These are phyloP conservation scores for Crotalus helleri DNA, from an alignment of 2,113 vertebrate species.

Conservation along the genomic window DNA sequence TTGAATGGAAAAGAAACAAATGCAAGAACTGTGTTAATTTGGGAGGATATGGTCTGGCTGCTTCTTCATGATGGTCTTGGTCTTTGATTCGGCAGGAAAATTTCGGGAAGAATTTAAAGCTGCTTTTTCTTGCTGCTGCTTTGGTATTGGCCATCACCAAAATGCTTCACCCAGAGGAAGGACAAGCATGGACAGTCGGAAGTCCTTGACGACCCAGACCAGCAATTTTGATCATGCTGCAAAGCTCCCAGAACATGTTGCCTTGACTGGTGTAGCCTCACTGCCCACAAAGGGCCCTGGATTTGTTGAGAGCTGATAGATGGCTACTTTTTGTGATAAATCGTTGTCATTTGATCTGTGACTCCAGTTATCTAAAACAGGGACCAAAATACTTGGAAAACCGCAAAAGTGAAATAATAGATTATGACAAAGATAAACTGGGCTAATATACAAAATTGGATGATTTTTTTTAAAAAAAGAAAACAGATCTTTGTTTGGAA, in stretches of 20 bases:
- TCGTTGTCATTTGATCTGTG: slow-evolving; percentile 40
- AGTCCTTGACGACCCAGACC: slow-evolving; percentile 90
- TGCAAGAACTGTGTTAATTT: background rate
- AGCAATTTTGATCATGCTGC: slow-evolving; percentile 85
- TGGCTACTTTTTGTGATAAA: slow-evolving; percentile 22
- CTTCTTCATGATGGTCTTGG: slow-evolving; percentile 42
- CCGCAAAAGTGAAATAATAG: background rate
- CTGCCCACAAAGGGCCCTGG: slow-evolving; percentile 64
- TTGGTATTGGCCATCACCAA: slow-evolving; percentile 57
- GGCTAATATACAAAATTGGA: background rate
- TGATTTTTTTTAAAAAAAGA: slow-evolving; percentile 12
- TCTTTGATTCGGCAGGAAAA: slow-evolving; percentile 79
- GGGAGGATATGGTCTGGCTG: background rate
- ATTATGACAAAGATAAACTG: slow-evolving; percentile 21
- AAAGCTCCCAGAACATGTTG: slow-evolving; percentile 85
- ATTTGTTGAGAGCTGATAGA: slow-evolving; percentile 52
- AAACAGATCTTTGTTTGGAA: slow-evolving; percentile 23
- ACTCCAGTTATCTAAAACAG: background rate
- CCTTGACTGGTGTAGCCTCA: slow-evolving; percentile 73
- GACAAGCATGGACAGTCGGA: slow-evolving; percentile 85
- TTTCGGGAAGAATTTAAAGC: slow-evolving; percentile 97
- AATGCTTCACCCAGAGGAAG: slow-evolving; percentile 72
- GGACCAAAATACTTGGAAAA: background rate
- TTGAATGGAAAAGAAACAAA: background rate
- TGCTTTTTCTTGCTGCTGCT: slow-evolving; percentile 86